Evolutionary conservation across 2,113 vertebrate species (phyloP).

Genomic region (Oreochromis tanganicae): DNA sequence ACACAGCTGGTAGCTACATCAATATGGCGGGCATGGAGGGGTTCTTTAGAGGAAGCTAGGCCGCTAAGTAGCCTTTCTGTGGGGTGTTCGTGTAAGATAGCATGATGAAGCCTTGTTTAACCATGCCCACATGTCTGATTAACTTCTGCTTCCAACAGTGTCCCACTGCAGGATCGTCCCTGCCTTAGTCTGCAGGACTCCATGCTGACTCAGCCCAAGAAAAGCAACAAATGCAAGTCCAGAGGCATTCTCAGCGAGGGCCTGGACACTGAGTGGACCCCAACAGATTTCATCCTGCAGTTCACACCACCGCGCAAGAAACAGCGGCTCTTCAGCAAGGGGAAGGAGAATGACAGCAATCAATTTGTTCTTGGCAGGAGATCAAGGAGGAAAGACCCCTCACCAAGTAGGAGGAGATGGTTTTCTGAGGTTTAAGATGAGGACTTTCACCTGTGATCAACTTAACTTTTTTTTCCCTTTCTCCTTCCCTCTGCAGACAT

Average conservation of each 20-base stretch:
- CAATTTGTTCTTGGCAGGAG: constrained; percentile 75
- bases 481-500: constrained; percentile 52
- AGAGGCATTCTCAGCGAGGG: constrained; percentile 45
- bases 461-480: not conserved
- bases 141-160: constrained; percentile 41
- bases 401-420: constrained; percentile 5
- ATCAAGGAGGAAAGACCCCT: constrained; percentile 62
- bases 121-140: not conserved
- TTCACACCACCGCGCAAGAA: constrained; percentile 75
- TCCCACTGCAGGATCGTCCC: constrained; percentile 79
- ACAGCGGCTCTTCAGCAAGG: constrained; percentile 57
- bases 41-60: not conserved
- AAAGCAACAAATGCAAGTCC: constrained; percentile 35
- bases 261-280: constrained; percentile 78
- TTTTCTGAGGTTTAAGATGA: not conserved
- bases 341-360: constrained; percentile 70
- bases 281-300: constrained; percentile 72
- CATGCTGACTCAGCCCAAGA: constrained; percentile 28
- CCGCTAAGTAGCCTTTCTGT: too few species aligned
- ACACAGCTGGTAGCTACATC: not conserved
- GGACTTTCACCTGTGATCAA: not conserved
- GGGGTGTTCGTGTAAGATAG: not conserved
- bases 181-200: constrained; percentile 63
- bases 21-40: constrained; percentile 50
- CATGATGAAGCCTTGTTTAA: not conserved